phyloP scores from a whole-genome alignment of 2,113 vertebrate species.

The Ochotona princeps region DNA sequence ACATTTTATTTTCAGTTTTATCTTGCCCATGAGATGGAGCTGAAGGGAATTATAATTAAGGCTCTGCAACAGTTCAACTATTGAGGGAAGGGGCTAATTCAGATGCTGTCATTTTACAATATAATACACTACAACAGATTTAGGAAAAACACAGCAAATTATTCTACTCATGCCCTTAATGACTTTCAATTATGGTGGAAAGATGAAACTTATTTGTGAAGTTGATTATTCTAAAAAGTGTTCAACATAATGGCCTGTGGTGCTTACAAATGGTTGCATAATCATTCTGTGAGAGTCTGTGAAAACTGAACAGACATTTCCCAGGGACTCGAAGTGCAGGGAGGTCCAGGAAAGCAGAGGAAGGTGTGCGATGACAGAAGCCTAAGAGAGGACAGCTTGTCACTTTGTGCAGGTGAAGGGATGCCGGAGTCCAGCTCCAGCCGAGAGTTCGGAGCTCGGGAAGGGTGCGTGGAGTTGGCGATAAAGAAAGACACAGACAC shows the following conservation, averaged over 20 bases:
- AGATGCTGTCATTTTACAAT: slow-evolving; percentile 25
- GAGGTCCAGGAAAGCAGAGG: not conserved
- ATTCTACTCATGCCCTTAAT: not conserved
- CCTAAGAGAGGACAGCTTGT: not conserved
- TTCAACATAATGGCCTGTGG: not conserved
- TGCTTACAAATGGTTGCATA: not conserved
- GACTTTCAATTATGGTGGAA: slow-evolving; percentile 10
- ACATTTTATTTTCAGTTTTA: slow-evolving; percentile 47
- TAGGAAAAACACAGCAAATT: not conserved
- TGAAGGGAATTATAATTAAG: slow-evolving; percentile 29
- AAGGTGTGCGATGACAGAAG: not conserved
- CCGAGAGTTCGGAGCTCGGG: too few relatives aligned
- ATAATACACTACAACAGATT: not conserved
- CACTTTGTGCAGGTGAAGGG: not conserved
- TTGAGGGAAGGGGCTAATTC: not conserved
- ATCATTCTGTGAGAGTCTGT: not conserved
- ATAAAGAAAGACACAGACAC: too few relatives aligned
- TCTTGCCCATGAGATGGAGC: slow-evolving; percentile 27
- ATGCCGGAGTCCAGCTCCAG: too few relatives aligned
- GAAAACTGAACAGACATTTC: not conserved
- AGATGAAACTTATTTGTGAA: slow-evolving; percentile 14
- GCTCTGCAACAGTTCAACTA: slow-evolving; percentile 30
- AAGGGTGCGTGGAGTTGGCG: too few relatives aligned
- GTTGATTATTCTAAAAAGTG: not conserved
- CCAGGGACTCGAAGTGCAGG: not conserved